phyloP scores from a whole-genome alignment of 2,797 vertebrate species.

The Phalanger gymnotis region DNA sequence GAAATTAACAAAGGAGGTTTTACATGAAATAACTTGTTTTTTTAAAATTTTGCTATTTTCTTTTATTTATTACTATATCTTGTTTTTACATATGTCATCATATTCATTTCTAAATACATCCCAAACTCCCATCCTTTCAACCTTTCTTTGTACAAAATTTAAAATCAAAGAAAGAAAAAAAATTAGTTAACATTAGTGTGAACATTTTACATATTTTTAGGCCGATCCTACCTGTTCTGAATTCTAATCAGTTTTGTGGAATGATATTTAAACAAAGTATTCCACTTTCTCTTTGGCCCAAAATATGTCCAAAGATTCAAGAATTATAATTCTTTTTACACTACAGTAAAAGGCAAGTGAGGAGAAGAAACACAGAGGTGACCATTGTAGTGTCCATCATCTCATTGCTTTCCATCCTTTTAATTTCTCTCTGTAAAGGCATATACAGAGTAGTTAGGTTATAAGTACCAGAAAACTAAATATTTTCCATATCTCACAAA shows the following conservation, averaged over 20 bases:
- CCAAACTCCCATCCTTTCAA: neutral
- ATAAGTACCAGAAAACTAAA: neutral
- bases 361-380: neutral
- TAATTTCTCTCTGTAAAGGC: neutral
- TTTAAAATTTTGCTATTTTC: neutral
- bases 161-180: neutral
- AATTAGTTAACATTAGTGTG: neutral
- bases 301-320: neutral
- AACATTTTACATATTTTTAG: neutral
- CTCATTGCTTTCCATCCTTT: neutral
- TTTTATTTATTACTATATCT: neutral
- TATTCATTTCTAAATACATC: neutral
- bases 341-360: neutral
- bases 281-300: neutral
- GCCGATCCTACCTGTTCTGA: neutral
- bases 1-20: neutral
- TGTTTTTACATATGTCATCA: neutral
- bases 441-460: neutral
- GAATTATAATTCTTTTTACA: no score
- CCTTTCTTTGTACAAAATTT: neutral
- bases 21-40: neutral
- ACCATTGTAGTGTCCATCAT: neutral
- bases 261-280: neutral
- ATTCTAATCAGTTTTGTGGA: neutral
- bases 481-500: neutral